Base-by-base conservation (phyloP, 2,113 vertebrate species). In the Galemys pyrenaicus region DNA sequence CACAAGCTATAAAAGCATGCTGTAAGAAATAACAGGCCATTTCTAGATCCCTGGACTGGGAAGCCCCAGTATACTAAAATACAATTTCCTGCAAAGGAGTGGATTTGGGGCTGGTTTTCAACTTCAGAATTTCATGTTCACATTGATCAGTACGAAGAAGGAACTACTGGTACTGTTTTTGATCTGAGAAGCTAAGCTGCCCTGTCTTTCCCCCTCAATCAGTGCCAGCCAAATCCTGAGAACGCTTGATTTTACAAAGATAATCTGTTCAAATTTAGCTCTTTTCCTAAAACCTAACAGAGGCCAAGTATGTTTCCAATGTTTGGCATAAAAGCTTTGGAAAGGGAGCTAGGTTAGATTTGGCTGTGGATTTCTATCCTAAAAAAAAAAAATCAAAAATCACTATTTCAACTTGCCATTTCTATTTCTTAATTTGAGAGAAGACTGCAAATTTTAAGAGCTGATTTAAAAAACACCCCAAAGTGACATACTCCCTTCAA, bases 1-100 rank as follows among this genome's bases (percentile, higher is more conserved):
- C 56, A 82, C 49, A 94, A 67, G 94, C 58, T 80, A 6, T 56
- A 88, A 74, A 73, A 88, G 90, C 81, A 92, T 88, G 35, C 91
- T 92, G 70, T 65, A 51, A 81, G 87, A 20, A 97, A 93, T 44
- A 74, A 75, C 41, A 89, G 32, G 74, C 6, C 37, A 84, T 28
- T 81, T 77, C 19, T 79, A 62, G 44, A 82, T 30, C 83, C 32
- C 16, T 58, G 86, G 58, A 77, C 16, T 54, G 19, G 49, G 91
- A 79, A 89, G 60, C 7, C 49, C 16, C 77, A 20, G 24, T 17
- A 77, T 15, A 81, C 39, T 49, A 74, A 92, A 90, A 70, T 46
- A 84, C 0, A 90, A 71, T 28, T 83, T 88, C 46, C 35, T n/a
- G 17, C 20, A 68, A 92, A 67, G 41, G 73, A 89, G n/a, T 65